phyloP scores from a whole-genome alignment of 2,113 vertebrate species.

The Sylvicapra grimmia region DNA sequence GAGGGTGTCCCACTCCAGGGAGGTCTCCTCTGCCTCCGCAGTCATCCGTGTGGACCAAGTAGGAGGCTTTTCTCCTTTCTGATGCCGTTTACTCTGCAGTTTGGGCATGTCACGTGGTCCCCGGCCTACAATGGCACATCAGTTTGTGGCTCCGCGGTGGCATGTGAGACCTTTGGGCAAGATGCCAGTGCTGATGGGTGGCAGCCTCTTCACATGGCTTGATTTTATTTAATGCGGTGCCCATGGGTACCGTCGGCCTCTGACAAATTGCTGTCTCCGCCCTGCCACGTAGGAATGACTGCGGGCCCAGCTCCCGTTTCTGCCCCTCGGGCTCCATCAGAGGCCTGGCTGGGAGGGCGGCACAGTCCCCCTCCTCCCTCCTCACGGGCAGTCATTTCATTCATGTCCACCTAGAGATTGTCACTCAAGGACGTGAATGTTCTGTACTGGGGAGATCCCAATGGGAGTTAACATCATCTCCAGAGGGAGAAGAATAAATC shows the following conservation, averaged over 20 bases:
- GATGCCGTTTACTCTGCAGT: constrained; percentile 1
- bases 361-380: not conserved
- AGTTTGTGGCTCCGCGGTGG: not conserved
- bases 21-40: not conserved
- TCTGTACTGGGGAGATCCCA: not conserved
- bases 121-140: not conserved
- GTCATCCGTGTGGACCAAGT: not conserved
- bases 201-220: not conserved
- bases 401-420: not conserved
- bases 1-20: not conserved
- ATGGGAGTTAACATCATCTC: not conserved
- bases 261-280: constrained; percentile 25
- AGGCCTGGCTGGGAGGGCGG: not conserved
- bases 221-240: constrained; percentile 34
- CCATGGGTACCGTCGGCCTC: not conserved
- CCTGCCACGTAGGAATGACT: not conserved
- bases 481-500: not conserved
- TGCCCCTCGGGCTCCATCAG: not conserved
- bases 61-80: not conserved
- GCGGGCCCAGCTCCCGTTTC: not conserved
- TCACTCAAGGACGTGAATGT: not conserved
- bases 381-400: not conserved
- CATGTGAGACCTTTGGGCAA: constrained; percentile 44
- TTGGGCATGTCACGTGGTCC: not conserved
- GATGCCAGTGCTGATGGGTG: constrained; percentile 39